Base-by-base conservation (phyloP, 2,797 vertebrate genomes). In the Acrocephalus scirpaceus region DNA sequence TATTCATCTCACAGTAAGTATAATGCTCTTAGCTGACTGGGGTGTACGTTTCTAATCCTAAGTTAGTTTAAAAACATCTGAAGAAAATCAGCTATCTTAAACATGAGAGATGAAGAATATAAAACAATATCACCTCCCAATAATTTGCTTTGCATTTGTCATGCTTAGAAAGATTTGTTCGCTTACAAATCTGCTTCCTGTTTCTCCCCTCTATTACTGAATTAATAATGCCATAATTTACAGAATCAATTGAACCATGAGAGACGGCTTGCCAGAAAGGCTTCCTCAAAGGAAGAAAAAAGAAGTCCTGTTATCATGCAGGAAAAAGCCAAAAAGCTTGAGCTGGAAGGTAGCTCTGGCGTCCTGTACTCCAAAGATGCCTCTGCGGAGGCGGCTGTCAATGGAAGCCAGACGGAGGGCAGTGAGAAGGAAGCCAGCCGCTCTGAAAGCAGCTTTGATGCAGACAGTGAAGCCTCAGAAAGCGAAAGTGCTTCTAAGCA, bases 391-490 rank as follows among this genome's bases (percentile, higher is more conserved):
- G 89, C 54, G 1, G 76, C 98, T 2, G 94, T 97, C 19, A 97
- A 98, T 2, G 98, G 98, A 50, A 99, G 99, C 97, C 98, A 98
- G 30, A 99, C 98, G 0, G 99, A 99, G 2, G 98, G 98, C 96
- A 99, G 99, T 5, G 99, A 99, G 86, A 98, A 98, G 95, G 99
- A 99, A 85, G 98, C 97, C 4, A 98, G 98, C 60, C 97, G 95
- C 74, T 98, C 98, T 4, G 99, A 99, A 93, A 99, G 99, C 96
- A 99, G 99, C 69, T 98, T 98, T 13, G 99, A 99, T 47, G 99
- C 99, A 0, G 99, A 99, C 97, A 99, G 99, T 1, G 99, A 99
- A 93, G 98, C 99, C 48, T 99, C 99, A 0, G 99, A 99, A 84
- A 99, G 98, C 0, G 99, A 99, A 97, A 98, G 98, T 79, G 82